Percentiles rank a stretch among this genome's conserved stretches.
Evolutionary conservation across 2,113 vertebrate genomes (phyloP).

Genomic region (Silurus glanis): DNA sequence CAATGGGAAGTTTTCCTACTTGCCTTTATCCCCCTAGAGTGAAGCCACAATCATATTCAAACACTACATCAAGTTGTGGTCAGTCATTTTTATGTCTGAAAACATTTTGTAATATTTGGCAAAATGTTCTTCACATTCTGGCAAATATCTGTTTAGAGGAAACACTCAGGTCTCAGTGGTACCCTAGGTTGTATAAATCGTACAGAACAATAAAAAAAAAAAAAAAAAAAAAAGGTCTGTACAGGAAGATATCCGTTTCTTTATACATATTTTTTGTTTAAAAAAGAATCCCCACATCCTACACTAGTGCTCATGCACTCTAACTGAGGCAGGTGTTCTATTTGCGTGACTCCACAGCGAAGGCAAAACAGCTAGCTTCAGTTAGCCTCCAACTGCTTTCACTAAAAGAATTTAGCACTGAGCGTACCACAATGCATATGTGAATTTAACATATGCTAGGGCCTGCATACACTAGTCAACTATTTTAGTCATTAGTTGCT

Average conservation of each 20-base stretch:
- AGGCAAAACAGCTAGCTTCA: not conserved
- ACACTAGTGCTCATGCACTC: not conserved
- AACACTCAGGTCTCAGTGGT: not conserved
- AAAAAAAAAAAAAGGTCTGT: not conserved
- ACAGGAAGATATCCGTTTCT: not conserved
- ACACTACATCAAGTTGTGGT: not conserved
- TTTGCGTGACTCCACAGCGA: not conserved
- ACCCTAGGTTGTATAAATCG: not conserved
- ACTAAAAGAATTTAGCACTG: not conserved
- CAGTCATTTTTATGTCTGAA: not conserved
- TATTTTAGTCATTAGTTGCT: not conserved
- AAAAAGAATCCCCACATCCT: not conserved
- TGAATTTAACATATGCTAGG: not conserved
- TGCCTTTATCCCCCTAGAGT: not conserved
- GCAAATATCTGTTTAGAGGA: not conserved
- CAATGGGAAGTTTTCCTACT: conserved; percentile 14
- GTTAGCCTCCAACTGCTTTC: not conserved
- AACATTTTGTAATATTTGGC: not conserved
- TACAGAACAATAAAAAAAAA: not conserved
- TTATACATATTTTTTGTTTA: not conserved
- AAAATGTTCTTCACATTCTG: not conserved
- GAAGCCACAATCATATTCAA: not conserved
- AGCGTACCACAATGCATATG: not conserved
- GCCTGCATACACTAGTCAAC: not conserved
- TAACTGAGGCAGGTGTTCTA: not conserved